Evolutionary conservation across 2,888 invertebrate genomes (phyloP), one percentile per base, ranked within the genome.

Genomic region (Eueremaeus valkanovi): DNA sequence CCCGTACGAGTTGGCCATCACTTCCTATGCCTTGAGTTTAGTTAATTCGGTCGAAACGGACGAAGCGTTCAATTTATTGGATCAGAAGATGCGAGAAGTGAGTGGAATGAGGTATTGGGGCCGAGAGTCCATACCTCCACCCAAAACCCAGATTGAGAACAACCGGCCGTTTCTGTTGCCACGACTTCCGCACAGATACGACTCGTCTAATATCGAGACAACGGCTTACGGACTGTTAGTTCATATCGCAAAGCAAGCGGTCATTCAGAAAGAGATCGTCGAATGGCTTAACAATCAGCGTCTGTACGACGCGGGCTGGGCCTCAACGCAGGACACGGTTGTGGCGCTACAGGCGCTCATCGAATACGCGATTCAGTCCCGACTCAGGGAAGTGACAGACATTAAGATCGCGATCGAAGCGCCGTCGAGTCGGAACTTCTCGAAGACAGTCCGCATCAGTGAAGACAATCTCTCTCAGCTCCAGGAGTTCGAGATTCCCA

Each of bases 151-250:
- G 36, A 78, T 79, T 81, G 94, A 94, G 85, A 94, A 94, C 85
- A 93, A 94, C 82, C 92, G 92, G 82, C 93, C 93, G 9, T 95
- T 93, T 87, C 86, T 92, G 0, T 85, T 94, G 77, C 94, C 96
- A 0, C 88, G 96, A 0, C 85, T 93, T 76, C 93, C 94, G 0
- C 93, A 94, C 83, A 89, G 88, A 80, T 92, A 90, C 83, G 97
- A 97, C 85, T 89, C 93, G 0, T 90, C 92, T 82, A 96, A 95
- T 83, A 90, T 96, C 66, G 95, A 95, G 81, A 89, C 95, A 0
- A 97, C 96, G 0, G 91, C 95, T 0, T 96, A 95, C 83, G 96
- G 92, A 0, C 85, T 97, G 72, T 85, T 97, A 80, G 91, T 93
- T 0, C 93, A 94, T 82, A 92, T 93, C 78, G 91, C 91, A 40